Evolutionary conservation across 2,888 invertebrate genomes (phyloP).

Genomic region (Ichneumoninae sp.): DNA sequence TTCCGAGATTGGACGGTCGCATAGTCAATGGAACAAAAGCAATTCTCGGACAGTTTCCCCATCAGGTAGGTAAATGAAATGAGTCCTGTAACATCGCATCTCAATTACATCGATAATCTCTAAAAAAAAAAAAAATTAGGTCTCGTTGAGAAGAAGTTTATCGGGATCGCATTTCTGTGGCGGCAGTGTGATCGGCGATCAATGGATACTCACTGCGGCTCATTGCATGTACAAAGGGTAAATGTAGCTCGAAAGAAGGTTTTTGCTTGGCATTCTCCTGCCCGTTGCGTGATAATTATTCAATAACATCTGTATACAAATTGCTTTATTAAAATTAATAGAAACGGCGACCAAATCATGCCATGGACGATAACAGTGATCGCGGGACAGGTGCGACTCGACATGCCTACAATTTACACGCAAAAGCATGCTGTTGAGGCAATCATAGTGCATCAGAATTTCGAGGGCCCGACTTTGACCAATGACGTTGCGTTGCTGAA

Average conservation of each 20-base stretch:
- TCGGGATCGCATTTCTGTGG: slow-evolving; percentile 77
- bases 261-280: neutral
- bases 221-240: slow-evolving; percentile 77
- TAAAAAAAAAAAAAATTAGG: slow-evolving; percentile 67
- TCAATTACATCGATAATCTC: neutral
- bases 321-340: slow-evolving; percentile 4
- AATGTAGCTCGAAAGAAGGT: neutral
- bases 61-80: slow-evolving; percentile 42
- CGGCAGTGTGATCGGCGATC: slow-evolving; percentile 71
- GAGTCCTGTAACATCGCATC: neutral
- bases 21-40: slow-evolving; percentile 65
- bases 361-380: slow-evolving; percentile 71
- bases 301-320: neutral
- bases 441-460: slow-evolving; percentile 71
- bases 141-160: slow-evolving; percentile 74
- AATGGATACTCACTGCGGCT: slow-evolving; percentile 76
- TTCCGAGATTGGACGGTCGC: slow-evolving; percentile 45
- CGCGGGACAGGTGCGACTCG: slow-evolving; percentile 73
- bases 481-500: slow-evolving; percentile 77
- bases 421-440: slow-evolving; percentile 70
- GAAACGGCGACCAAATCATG: slow-evolving; percentile 46
- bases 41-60: slow-evolving; percentile 34
- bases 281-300: neutral
- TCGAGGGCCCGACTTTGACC: slow-evolving; percentile 56
- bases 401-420: neutral